Conservation (phyloP, 2,888 invertebrate species). For the Seira musarum region DNA sequence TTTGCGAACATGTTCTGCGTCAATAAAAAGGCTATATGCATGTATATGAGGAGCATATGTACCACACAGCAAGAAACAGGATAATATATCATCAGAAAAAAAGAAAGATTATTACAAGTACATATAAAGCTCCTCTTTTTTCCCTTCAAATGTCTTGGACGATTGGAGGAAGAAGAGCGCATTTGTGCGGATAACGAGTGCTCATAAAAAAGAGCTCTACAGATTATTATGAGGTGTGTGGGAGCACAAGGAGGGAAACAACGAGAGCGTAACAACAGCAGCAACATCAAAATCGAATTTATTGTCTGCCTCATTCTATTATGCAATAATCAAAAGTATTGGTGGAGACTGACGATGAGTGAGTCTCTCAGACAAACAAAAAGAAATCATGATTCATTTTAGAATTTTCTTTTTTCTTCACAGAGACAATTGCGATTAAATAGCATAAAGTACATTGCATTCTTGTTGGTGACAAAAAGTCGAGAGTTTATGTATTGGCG, state of each 20-base stretch:
- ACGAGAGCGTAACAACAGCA: background rate
- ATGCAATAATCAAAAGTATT: background rate
- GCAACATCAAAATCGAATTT: background rate
- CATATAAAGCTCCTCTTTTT: too few relatives aligned
- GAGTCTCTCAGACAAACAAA: too few relatives aligned
- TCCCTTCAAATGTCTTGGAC: constrained; percentile 45
- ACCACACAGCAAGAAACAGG: constrained; percentile 49
- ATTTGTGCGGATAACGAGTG: background rate
- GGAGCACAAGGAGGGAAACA: constrained; percentile 1
- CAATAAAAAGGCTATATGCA: background rate
- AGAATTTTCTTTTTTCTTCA: too few relatives aligned
- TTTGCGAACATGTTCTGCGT: constrained; percentile 6
- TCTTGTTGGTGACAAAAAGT: too few relatives aligned
- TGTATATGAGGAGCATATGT: background rate
- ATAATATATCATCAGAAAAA: constrained; percentile 52
- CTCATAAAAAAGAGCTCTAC: background rate
- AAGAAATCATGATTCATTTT: too few relatives aligned
- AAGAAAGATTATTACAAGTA: constrained; percentile 49
- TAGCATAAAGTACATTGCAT: too few relatives aligned
- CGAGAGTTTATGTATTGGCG: too few relatives aligned
- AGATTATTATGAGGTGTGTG: constrained; percentile 7
- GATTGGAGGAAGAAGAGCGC: constrained; percentile 37
- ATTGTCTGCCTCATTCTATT: background rate
- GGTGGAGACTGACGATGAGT: too few relatives aligned
- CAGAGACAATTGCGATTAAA: too few relatives aligned